Base-by-base conservation (phyloP, 2,888 invertebrate species). In the Stenichneumon culpator region DNA sequence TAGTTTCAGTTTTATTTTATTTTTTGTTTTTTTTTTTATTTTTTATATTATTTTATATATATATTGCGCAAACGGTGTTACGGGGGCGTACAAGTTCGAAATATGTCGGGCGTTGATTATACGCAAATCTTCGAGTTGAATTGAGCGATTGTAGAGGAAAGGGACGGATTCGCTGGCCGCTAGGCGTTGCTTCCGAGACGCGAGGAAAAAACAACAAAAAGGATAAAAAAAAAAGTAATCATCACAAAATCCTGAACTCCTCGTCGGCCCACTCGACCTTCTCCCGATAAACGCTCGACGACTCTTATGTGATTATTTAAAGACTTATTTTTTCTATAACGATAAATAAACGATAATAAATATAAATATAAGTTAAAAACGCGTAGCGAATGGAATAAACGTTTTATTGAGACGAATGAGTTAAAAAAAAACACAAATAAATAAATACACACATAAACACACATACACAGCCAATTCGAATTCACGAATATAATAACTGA, bases 261-360 rank as follows among this genome's bases (percentile, higher is more conserved):
- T 70, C 65, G 74, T 65, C 73, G 78, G 68, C 50, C 70, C 79
- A 65, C 67, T 82, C 82, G 82, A 82, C 73, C 44, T 69, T 67
- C 73, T 79, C 79, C 77, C 79, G 73, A 82, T 68, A 69, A 83
- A 89, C 90, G 89, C 91, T 92, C 91, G 91, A 90, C 88, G 89
- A 92, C 92, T 93, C 90, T 93, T 93, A 93, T 93, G 93, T 93
- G 92, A 93, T 93, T 93, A 93, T 93, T 93, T 93, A 92, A 93
- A 93, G 93, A 93, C 93, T 93, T 93, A 93, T 93, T 93, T 93
- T 93, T 93, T 93, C 92, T 93, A 93, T 93, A 92, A 93, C 87
- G 89, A 90, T 91, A 90, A 92, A 90, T 89, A 89, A 91, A 88
- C 88, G 86, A 88, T 88, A 89, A 88, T 90, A 89, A 90, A 89